A percentile compares a stretch with the other conserved stretches of the same genome.
These are phyloP conservation scores for Theristicus caerulescens DNA, from an alignment of 2,113 vertebrate genomes.

Conservation along the genomic window DNA sequence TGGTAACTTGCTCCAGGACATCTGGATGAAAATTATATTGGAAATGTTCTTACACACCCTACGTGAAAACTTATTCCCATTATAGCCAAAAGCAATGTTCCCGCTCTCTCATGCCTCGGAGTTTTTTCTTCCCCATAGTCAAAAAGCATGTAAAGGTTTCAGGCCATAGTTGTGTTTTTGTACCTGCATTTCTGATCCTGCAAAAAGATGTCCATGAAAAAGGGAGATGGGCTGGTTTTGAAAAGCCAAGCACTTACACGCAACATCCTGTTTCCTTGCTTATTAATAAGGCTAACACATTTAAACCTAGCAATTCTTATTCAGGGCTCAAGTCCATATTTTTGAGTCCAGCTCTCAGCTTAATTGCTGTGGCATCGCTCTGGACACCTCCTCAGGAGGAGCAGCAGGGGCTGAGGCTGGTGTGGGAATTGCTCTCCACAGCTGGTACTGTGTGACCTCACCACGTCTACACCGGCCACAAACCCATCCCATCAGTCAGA, in stretches of 20 bases:
- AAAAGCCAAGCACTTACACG: background rate
- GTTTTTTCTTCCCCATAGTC: background rate
- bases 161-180: background rate
- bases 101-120: background rate
- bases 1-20: background rate
- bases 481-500: accelerated
- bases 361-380: background rate
- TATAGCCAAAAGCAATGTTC: background rate
- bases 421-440: no score
- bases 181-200: background rate
- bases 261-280: background rate
- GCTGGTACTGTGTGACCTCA: background rate
- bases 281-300: background rate
- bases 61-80: accelerated
- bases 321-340: background rate
- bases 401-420: background rate
- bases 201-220: background rate
- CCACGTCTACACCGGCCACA: accelerated
- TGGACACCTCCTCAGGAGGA: accelerated
- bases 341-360: background rate
- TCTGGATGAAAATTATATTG: background rate
- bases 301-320: background rate
- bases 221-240: background rate
- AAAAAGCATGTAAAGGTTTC: background rate
- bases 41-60: background rate